phyloP scores from a whole-genome alignment of 2,888 invertebrate species.

The Vanessa cardui region DNA sequence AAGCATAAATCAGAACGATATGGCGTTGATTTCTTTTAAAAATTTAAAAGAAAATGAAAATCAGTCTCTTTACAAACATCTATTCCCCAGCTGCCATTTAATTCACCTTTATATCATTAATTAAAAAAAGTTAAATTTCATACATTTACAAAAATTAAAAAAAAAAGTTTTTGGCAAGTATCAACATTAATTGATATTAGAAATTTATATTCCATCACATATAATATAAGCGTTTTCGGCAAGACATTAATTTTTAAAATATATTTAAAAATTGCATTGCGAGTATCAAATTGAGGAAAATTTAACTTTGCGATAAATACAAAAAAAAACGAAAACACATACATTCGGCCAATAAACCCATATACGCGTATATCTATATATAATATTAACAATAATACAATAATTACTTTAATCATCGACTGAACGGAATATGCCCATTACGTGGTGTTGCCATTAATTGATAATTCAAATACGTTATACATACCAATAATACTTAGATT shows the following conservation, averaged over 20 bases:
- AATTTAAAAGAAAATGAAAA: slow-evolving; percentile 7
- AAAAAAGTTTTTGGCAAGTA: slow-evolving; percentile 20
- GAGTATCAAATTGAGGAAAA: not conserved
- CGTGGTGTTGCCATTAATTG: slow-evolving; percentile 62
- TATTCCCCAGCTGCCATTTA: slow-evolving; percentile 20
- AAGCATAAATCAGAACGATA: too few species aligned
- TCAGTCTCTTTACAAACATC: slow-evolving; percentile 24
- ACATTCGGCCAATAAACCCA: slow-evolving; percentile 11
- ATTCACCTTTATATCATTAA: not conserved
- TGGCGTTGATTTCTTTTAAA: not conserved
- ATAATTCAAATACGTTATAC: slow-evolving; percentile 47
- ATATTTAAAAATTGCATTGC: not conserved
- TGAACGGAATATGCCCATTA: slow-evolving; percentile 80
- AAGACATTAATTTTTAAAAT: slow-evolving; percentile 11
- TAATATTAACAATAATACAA: slow-evolving; percentile 54
- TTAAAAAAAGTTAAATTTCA: not conserved
- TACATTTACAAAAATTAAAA: not conserved
- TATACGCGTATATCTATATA: slow-evolving; percentile 54
- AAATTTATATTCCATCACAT: not conserved
- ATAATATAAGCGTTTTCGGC: slow-evolving; percentile 25
- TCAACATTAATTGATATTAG: not conserved
- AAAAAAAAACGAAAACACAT: slow-evolving; percentile 1
- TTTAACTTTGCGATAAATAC: not conserved
- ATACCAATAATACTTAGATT: slow-evolving; percentile 66
- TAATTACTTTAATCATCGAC: slow-evolving; percentile 45